Percentiles rank a stretch among this genome's conserved stretches.
These are phyloP conservation scores for Dolomedes plantarius DNA, from an alignment of 2,888 invertebrate genomes.

Conservation along the genomic window DNA sequence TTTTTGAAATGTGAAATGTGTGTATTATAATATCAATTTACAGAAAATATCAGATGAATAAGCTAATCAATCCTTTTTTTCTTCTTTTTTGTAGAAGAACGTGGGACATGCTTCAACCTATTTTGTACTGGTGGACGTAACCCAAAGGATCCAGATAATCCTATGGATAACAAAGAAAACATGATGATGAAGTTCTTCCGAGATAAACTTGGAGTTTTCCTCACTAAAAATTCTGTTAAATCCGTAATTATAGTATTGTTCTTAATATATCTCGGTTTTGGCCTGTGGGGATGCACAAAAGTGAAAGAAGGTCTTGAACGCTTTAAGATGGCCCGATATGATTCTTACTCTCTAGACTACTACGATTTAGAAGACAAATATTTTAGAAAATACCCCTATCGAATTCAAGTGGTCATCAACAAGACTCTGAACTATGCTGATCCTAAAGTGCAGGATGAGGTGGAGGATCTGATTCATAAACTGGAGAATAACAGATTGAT, in stretches of 20 bases:
- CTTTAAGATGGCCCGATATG: constrained; percentile 89
- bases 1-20: too few species aligned
- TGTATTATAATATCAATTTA: too few species aligned
- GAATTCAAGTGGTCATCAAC: constrained; percentile 89
- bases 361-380: constrained; percentile 93
- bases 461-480: constrained; percentile 85
- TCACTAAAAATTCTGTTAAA: constrained; percentile 84
- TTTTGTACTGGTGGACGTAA: constrained; percentile 92
- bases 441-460: constrained; percentile 83
- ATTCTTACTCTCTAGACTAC: constrained; percentile 94
- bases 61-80: too few species aligned
- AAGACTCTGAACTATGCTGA: constrained; percentile 90
- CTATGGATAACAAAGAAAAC: constrained; percentile 90
- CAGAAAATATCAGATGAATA: too few species aligned
- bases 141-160: constrained; percentile 87
- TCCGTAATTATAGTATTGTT: constrained; percentile 82
- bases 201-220: constrained; percentile 85
- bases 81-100: constrained; percentile 82
- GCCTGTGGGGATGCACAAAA: constrained; percentile 89
- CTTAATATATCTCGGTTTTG: constrained; percentile 86
- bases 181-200: constrained; percentile 92
- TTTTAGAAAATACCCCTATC: constrained; percentile 93
- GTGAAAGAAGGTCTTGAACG: constrained; percentile 91
- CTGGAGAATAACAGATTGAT: constrained; percentile 89
- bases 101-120: constrained; percentile 86